Percentiles rank a stretch among this genome's conserved stretches.
These are phyloP conservation scores for Gymnobelideus leadbeateri DNA, from an alignment of 2,113 vertebrate genomes.

Conservation along the genomic window DNA sequence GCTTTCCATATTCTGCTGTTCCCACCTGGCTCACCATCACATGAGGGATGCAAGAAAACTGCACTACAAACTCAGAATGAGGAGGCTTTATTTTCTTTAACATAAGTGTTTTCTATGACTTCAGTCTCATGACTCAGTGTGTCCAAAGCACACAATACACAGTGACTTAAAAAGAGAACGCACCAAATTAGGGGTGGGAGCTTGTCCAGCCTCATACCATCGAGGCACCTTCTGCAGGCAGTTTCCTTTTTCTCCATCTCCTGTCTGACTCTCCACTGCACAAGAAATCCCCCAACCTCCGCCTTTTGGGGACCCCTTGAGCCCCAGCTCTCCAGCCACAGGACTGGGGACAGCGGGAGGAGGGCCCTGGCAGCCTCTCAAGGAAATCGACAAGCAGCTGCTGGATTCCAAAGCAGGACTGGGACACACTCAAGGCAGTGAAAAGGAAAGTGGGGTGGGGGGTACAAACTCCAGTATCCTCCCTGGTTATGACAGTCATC, in stretches of 20 bases:
- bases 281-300: neutral
- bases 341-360: neutral
- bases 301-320: neutral
- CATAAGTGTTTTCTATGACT: constrained; percentile 46
- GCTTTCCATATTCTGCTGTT: neutral
- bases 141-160: constrained; percentile 17
- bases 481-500: neutral
- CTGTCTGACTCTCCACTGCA: neutral
- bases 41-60: constrained; percentile 39
- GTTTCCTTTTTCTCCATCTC: neutral
- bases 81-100: constrained; percentile 69
- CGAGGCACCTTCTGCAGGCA: neutral
- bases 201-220: neutral
- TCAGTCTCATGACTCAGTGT: constrained; percentile 4
- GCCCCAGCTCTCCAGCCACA: neutral
- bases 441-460: neutral
- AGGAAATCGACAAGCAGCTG: neutral
- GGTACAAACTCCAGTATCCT: neutral
- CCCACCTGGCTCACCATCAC: neutral
- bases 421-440: neutral
- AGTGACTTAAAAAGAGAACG: constrained; percentile 9
- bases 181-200: neutral
- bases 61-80: constrained; percentile 59
- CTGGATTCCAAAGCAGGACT: neutral
- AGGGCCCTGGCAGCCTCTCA: neutral